Base-by-base conservation (phyloP, 1,140 invertebrate species). In the Euura saliciscinereae region DNA sequence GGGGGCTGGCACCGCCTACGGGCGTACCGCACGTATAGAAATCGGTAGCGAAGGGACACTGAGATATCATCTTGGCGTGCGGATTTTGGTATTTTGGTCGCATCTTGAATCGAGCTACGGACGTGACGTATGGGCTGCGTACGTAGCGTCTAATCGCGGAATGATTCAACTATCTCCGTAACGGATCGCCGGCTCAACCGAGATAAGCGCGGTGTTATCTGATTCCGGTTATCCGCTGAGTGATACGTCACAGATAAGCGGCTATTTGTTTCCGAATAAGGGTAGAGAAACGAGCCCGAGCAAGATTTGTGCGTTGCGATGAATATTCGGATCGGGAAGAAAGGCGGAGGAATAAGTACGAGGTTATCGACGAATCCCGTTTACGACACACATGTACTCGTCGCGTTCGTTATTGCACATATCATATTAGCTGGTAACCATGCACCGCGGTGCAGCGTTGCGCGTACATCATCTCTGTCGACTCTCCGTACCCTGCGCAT, bases 261-360 rank as follows among this genome's bases (percentile, higher is more conserved):
- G 13, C 51, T 59, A 59, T 59, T 59, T 59, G 13, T n/a, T 59
- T 59, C 51, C 51, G 51, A 59, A 59, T 59, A 59, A 59, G 51
- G 51, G 13, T 8, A 59, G 1, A 4, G 51, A 6, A 59, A 59
- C 51, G 51, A 4, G 51, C 51, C 13, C 13, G 51, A 59, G 13
- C 10, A 59, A 59, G 13, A 3, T 59, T 2, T 6, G 10, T 59
- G 10, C 13, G 51, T 59, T 59, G 51, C 51, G 10, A 28, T 28
- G 28, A 28, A 28, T 28, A 28, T 28, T 28, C 28, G 28, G 28
- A 28, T 28, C 28, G 28, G 28, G 28, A 28, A 28, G 0, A 0
- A 28, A 11, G 51, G 28, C 28, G 51, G 51, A 59, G 3, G 5
- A n/a, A 59, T n/a, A n/a, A 11, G 8, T 59, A n/a, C 51, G 51